Percentiles rank a stretch among this genome's conserved stretches.
Conservation (phyloP, 2,113 vertebrate species). For the Misgurnus mizolepis region DNA sequence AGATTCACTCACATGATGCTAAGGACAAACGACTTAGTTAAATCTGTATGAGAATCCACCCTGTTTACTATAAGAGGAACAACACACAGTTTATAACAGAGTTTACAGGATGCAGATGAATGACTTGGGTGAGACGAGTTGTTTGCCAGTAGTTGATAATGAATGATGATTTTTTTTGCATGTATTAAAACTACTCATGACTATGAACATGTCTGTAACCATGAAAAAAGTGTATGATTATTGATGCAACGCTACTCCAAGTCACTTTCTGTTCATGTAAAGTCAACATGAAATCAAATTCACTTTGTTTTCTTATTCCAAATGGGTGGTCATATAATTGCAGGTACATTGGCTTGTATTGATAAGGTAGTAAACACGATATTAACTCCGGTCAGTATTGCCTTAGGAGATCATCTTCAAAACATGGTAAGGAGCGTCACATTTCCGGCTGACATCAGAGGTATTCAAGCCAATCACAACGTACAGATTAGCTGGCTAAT, state of each 20-base stretch:
- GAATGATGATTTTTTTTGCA: constrained; percentile 6
- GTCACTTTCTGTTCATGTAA: not conserved
- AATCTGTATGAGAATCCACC: not conserved
- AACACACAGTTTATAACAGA: not conserved
- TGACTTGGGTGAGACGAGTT: constrained; percentile 1
- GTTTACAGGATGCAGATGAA: constrained; percentile 22
- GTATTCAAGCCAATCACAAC: too few species aligned
- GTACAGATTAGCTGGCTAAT: too few species aligned
- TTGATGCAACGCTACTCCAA: not conserved
- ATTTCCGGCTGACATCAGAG: too few species aligned
- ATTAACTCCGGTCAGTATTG: too few species aligned
- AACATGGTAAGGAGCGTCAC: too few species aligned
- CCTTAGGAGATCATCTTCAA: too few species aligned
- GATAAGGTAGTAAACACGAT: too few species aligned
- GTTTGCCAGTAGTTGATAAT: not conserved
- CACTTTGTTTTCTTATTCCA: too few species aligned
- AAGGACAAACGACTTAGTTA: constrained; percentile 44
- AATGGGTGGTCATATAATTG: too few species aligned
- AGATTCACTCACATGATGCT: constrained; percentile 56
- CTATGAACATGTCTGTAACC: not conserved
- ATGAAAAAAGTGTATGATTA: constrained; percentile 5
- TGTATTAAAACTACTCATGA: not conserved
- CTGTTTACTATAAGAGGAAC: not conserved
- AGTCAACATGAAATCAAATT: constrained; percentile 9
- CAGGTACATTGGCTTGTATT: too few species aligned